phyloP scores from a whole-genome alignment of 2,113 vertebrate species.

The Amphilophus citrinellus region DNA sequence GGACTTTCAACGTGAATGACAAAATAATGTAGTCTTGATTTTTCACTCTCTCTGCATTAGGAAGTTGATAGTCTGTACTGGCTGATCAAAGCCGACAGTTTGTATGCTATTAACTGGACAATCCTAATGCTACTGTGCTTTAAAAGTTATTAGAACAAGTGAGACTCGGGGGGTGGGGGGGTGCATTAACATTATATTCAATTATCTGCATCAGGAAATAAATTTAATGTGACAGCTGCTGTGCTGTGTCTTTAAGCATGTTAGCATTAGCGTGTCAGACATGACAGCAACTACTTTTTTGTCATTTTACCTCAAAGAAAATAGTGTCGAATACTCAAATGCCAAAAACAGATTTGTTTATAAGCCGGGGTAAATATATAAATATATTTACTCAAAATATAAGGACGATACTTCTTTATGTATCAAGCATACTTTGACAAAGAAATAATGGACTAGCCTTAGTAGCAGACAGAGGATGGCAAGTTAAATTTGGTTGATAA shows the following conservation, averaged over 20 bases:
- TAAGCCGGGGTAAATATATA: background rate
- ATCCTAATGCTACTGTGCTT: slow-evolving; percentile 29
- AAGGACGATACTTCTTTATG: background rate
- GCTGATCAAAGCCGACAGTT: slow-evolving; percentile 25
- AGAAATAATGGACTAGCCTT: background rate
- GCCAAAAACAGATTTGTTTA: background rate
- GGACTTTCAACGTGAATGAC: background rate
- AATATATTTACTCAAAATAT: background rate
- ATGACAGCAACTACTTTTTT: background rate
- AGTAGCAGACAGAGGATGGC: no score
- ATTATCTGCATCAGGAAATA: slow-evolving; percentile 30
- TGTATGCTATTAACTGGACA: slow-evolving; percentile 41
- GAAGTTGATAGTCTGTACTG: background rate
- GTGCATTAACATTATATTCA: slow-evolving; percentile 35
- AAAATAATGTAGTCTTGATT: background rate
- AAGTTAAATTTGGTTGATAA: slow-evolving; percentile 20
- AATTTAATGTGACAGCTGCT: slow-evolving; percentile 18
- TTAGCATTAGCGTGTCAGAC: background rate
- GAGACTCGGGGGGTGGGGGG: background rate
- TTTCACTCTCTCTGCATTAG: background rate
- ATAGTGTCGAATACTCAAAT: background rate
- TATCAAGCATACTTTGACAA: background rate
- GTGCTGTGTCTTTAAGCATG: background rate
- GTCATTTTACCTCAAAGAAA: background rate
- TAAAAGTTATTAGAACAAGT: slow-evolving; percentile 47